Percentiles rank a stretch among this genome's conserved stretches.
These are phyloP conservation scores for Poecilia latipinna DNA, from an alignment of 2,113 vertebrate genomes.

Conservation along the genomic window DNA sequence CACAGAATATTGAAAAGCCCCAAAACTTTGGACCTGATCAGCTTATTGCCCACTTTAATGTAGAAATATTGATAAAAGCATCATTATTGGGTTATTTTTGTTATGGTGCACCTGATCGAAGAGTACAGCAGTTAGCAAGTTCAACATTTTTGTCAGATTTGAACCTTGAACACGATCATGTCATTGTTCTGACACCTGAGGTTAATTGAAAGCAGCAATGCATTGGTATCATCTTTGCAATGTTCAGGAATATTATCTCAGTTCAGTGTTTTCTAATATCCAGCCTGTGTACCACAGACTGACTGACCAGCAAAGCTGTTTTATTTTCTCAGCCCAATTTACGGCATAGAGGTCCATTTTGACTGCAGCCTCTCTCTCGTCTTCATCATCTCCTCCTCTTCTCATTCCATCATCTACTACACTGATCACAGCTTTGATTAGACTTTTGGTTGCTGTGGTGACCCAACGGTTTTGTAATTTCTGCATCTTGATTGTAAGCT, in stretches of 20 bases:
- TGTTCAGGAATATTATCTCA: too few species aligned
- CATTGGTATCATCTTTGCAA: too few species aligned
- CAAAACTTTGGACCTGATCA: background rate
- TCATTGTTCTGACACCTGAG: too few species aligned
- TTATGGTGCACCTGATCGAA: too few species aligned
- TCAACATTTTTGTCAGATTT: too few species aligned
- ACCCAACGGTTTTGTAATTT: conserved; percentile 73
- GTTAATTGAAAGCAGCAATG: too few species aligned
- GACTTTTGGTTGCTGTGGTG: conserved; percentile 73
- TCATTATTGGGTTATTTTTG: too few species aligned
- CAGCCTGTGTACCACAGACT: background rate
- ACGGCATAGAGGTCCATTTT: conserved; percentile 1
- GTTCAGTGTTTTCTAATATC: too few species aligned
- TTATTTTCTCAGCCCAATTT: background rate
- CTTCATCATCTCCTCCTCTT: conserved; percentile 3
- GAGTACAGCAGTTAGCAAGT: too few species aligned
- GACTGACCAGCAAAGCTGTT: background rate
- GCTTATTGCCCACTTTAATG: background rate
- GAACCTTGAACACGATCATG: too few species aligned
- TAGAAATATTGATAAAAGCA: too few species aligned
- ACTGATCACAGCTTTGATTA: conserved; percentile 56
- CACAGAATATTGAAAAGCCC: too few species aligned
- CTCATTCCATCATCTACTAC: conserved; percentile 15
- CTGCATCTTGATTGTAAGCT: conserved; percentile 77
- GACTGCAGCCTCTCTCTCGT: conserved; percentile 7